A percentile compares a stretch with the other conserved stretches of the same genome.
These are phyloP conservation scores for Emys orbicularis DNA, from an alignment of 2,797 vertebrate species.

Conservation along the genomic window DNA sequence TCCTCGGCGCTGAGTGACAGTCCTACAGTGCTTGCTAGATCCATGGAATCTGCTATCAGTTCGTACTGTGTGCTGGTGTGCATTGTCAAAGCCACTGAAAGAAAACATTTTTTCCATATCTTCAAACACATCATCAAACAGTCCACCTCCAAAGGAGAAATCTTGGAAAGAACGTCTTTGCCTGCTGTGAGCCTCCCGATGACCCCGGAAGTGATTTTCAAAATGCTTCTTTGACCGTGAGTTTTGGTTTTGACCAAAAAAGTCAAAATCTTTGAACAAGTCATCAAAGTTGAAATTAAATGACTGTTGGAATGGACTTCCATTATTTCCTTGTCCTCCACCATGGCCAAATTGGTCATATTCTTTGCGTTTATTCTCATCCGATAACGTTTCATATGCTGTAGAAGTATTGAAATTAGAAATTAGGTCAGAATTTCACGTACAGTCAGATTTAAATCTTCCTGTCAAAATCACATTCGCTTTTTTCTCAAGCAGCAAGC, in stretches of 20 bases:
- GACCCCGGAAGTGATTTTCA: slow-evolving; percentile 89
- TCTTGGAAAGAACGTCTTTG: slow-evolving; percentile 85
- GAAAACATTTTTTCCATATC: slow-evolving; percentile 97
- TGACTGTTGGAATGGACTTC: slow-evolving; percentile 87
- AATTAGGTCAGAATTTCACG: background rate
- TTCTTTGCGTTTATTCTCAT: slow-evolving; percentile 89
- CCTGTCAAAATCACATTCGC: background rate
- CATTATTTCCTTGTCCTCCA: slow-evolving; percentile 74
- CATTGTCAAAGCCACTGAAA: slow-evolving; percentile 85
- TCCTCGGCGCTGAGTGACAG: slow-evolving; percentile 95
- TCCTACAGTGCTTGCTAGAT: slow-evolving; percentile 93
- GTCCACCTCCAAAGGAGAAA: slow-evolving; percentile 85
- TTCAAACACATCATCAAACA: slow-evolving; percentile 94
- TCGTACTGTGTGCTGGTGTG: slow-evolving; percentile 81
- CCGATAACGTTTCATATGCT: slow-evolving; percentile 96
- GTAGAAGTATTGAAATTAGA: slow-evolving; percentile 31
- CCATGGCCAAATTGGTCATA: slow-evolving; percentile 91
- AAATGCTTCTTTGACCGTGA: slow-evolving; percentile 91
- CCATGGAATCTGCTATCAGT: slow-evolving; percentile 89
- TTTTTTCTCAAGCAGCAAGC: background rate
- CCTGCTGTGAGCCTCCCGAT: slow-evolving; percentile 86
- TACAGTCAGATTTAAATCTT: slow-evolving; percentile 6
- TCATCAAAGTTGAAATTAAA: slow-evolving; percentile 96
- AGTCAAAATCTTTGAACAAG: slow-evolving; percentile 92
- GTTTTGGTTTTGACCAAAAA: slow-evolving; percentile 89